Evolutionary conservation across 2,113 vertebrate species (phyloP).

Genomic region (Alosa alosa): DNA sequence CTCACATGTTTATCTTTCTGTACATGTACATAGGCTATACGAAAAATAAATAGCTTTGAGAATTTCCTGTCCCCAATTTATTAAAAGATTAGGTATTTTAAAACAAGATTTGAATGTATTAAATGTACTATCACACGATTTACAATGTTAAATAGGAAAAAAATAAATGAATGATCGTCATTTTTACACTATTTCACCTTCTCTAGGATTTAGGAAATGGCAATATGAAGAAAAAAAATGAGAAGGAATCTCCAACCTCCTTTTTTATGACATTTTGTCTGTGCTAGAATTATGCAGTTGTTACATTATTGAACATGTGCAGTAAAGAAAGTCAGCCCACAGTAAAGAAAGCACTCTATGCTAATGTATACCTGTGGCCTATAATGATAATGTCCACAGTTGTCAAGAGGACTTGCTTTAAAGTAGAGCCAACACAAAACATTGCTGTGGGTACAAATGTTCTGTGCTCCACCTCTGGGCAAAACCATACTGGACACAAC

Average conservation of each 20-base stretch:
- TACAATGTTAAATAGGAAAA: constrained; percentile 62
- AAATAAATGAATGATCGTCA: constrained; percentile 56
- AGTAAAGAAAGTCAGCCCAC: neutral
- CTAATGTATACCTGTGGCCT: neutral
- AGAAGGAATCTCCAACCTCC: neutral
- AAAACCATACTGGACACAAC: neutral
- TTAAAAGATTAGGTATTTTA: constrained; percentile 54
- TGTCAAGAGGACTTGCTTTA: neutral
- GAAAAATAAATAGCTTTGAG: constrained; percentile 65
- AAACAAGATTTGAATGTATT: constrained; percentile 56
- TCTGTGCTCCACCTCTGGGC: neutral
- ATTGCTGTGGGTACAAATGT: neutral
- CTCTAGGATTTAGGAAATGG: constrained; percentile 32
- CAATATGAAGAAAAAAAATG: neutral
- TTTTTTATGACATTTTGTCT: constrained; percentile 8
- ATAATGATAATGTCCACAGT: constrained; percentile 3
- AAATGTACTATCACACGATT: constrained; percentile 56
- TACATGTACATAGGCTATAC: constrained; percentile 51
- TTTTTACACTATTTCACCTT: constrained; percentile 49
- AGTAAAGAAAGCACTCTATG: neutral
- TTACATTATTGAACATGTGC: constrained; percentile 6
- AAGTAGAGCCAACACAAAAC: neutral
- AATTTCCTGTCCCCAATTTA: constrained; percentile 51
- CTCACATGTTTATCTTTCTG: constrained; percentile 60
- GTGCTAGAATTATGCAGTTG: constrained; percentile 8